These are phyloP conservation scores for Zophobas atratus DNA, from an alignment of 1,140 invertebrate species.

Conservation along the genomic window DNA sequence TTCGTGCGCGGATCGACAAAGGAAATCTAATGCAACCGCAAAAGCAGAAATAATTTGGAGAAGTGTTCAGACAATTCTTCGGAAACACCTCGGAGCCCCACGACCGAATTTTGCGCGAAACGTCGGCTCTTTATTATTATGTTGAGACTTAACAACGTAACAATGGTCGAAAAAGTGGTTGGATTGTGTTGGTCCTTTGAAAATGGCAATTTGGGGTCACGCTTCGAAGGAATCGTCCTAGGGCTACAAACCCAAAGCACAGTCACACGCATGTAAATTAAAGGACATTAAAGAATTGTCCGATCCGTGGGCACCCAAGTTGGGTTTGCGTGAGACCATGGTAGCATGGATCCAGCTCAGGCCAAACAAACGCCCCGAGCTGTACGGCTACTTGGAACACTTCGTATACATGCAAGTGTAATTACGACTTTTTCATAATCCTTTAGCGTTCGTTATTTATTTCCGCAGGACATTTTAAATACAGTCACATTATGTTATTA, in stretches of 20 bases:
- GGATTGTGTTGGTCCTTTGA: neutral
- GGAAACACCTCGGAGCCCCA: too few species aligned
- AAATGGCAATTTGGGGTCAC: neutral
- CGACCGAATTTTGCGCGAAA: too few species aligned
- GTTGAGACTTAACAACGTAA: too few species aligned
- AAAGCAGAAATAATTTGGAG: too few species aligned
- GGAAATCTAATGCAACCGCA: too few species aligned
- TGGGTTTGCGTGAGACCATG: slow-evolving; percentile 40
- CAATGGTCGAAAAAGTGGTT: neutral
- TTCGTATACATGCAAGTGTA: slow-evolving; percentile 52
- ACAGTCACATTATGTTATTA: slow-evolving; percentile 54
- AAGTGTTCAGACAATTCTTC: too few species aligned
- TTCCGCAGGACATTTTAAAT: slow-evolving; percentile 55
- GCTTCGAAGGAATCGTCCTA: neutral
- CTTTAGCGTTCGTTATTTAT: slow-evolving; percentile 57
- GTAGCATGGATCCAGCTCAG: slow-evolving; percentile 29
- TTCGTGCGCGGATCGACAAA: too few species aligned
- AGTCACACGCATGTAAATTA: slow-evolving; percentile 54
- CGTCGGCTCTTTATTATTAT: too few species aligned
- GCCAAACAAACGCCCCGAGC: slow-evolving; percentile 42
- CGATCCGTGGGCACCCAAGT: slow-evolving; percentile 51
- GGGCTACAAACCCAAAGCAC: slow-evolving; percentile 47
- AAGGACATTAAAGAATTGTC: slow-evolving; percentile 56
- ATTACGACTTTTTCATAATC: slow-evolving; percentile 57
- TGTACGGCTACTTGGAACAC: slow-evolving; percentile 52